These are phyloP conservation scores for Frankliniella intonsa DNA, from an alignment of 2,888 invertebrate species.

Conservation along the genomic window DNA sequence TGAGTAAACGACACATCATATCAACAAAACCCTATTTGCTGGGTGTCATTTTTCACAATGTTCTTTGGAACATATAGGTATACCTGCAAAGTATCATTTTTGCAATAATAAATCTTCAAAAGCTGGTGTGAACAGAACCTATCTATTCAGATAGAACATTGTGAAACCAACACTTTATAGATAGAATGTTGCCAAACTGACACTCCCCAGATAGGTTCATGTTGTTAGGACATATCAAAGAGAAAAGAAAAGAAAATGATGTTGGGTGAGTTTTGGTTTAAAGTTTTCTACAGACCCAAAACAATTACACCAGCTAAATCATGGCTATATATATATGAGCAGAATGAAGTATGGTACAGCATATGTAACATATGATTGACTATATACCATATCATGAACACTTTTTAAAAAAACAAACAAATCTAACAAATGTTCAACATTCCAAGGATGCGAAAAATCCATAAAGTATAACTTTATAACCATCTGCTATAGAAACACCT, in stretches of 20 bases:
- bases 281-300: neutral
- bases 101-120: too few species aligned
- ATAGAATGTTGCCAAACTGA: too few species aligned
- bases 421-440: constrained; percentile 34
- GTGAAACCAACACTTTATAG: too few species aligned
- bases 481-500: constrained; percentile 40
- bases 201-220: too few species aligned
- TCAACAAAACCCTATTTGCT: too few species aligned
- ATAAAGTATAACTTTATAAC: constrained; percentile 42
- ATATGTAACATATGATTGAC: constrained; percentile 36
- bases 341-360: constrained; percentile 41
- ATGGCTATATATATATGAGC: constrained; percentile 33
- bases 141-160: too few species aligned
- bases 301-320: constrained; percentile 1
- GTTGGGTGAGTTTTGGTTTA: neutral
- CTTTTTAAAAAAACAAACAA: constrained; percentile 36
- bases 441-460: constrained; percentile 37
- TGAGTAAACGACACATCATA: too few species aligned
- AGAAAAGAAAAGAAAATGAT: neutral
- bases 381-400: constrained; percentile 32
- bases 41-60: too few species aligned
- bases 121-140: too few species aligned
- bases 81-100: too few species aligned
- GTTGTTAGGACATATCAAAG: too few species aligned
- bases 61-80: too few species aligned